A percentile compares a stretch with the other conserved stretches of the same genome.
Evolutionary conservation across 2,113 vertebrate genomes (phyloP).

Genomic region (Geothlypis trichas): DNA sequence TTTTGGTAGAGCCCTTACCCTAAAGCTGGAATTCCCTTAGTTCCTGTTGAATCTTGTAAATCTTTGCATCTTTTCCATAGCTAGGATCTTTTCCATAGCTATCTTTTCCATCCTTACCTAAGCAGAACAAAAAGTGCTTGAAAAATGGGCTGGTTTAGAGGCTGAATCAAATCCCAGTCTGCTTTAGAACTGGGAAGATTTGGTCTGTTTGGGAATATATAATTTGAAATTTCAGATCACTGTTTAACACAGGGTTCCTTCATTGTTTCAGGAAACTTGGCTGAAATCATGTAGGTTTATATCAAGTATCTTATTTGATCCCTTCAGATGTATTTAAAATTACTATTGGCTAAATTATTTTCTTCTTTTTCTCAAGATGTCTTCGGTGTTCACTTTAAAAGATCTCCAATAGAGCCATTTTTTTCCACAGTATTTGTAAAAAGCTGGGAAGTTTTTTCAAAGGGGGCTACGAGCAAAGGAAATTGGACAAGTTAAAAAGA

Average conservation of each 20-base stretch:
- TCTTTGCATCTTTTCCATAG: background rate
- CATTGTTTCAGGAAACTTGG: background rate
- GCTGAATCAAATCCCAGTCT: background rate
- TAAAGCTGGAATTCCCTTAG: background rate
- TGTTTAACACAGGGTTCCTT: rapidly evolving
- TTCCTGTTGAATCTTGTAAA: background rate
- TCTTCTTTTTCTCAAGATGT: background rate
- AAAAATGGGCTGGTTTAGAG: background rate
- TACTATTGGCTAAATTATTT: background rate
- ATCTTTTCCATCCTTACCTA: background rate
- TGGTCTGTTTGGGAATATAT: background rate
- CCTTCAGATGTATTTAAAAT: background rate
- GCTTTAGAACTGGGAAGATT: background rate
- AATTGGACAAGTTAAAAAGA: background rate
- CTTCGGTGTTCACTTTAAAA: background rate
- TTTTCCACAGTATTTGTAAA: background rate
- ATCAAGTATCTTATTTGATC: background rate
- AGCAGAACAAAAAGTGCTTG: background rate
- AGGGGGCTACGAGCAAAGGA: background rate
- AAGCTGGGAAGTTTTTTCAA: background rate
- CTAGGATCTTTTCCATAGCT: background rate
- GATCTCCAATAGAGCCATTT: background rate
- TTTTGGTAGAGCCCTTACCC: background rate
- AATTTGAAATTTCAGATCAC: background rate
- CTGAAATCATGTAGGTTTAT: background rate